Percentiles rank a stretch among this genome's conserved stretches.
Evolutionary conservation across 2,113 vertebrate species (phyloP).

Genomic region (Pedionomus torquatus): DNA sequence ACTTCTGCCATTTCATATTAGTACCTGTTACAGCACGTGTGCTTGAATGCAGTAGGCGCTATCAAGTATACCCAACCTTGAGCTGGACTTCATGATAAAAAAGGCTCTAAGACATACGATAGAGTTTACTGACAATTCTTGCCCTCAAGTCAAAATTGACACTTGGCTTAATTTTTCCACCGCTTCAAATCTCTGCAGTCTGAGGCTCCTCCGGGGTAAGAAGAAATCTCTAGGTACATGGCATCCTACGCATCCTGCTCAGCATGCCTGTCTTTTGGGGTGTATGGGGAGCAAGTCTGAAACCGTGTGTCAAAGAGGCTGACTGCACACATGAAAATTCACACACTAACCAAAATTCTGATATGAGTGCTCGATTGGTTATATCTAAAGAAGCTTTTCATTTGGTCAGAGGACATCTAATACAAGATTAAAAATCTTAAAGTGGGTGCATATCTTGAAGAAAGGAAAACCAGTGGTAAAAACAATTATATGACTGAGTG

Average conservation of each 20-base stretch:
- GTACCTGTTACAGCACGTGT: neutral
- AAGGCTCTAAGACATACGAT: neutral
- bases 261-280: neutral
- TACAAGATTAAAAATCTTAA: neutral
- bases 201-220: neutral
- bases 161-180: neutral
- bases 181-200: neutral
- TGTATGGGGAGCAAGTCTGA: neutral
- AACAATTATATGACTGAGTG: neutral
- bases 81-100: neutral
- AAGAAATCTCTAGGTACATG: neutral
- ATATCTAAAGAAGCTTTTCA: neutral
- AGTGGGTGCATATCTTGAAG: neutral
- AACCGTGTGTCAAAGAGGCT: neutral
- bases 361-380: neutral
- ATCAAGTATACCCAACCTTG: neutral
- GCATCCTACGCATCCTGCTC: neutral
- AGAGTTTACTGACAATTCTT: neutral
- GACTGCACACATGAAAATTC: neutral
- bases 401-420: neutral
- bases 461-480: neutral
- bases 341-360: neutral
- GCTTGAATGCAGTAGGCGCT: rapidly evolving
- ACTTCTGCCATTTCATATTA: neutral
- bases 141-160: neutral